phyloP scores from a whole-genome alignment of 2,797 vertebrate species.

The Pangasius macronema region DNA sequence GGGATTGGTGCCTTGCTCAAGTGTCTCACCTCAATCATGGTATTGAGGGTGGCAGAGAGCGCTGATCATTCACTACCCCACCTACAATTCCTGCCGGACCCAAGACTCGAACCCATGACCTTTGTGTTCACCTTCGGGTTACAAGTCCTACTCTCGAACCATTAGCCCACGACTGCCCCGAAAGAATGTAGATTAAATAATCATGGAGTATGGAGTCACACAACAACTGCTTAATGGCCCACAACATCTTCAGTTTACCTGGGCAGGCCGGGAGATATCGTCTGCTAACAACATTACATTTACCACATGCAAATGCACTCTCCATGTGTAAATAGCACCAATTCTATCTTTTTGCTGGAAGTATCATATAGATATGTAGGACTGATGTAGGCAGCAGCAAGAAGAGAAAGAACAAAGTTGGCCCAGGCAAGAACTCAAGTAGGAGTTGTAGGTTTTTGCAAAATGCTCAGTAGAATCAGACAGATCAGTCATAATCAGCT shows the following conservation, averaged over 20 bases:
- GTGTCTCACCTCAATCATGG: too few relatives aligned
- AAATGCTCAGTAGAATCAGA: neutral
- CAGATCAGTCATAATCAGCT: neutral
- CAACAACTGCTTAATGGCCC: neutral
- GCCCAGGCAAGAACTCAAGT: neutral
- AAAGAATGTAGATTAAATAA: neutral
- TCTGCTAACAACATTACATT: neutral
- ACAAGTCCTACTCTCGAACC: too few relatives aligned
- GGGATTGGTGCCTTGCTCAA: too few relatives aligned
- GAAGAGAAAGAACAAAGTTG: neutral
- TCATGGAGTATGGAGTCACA: neutral
- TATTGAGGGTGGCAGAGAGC: too few relatives aligned
- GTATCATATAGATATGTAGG: neutral
- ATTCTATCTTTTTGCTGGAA: neutral
- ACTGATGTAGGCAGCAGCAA: neutral
- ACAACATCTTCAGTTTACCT: neutral
- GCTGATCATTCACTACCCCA: too few relatives aligned
- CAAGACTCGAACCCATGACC: too few relatives aligned
- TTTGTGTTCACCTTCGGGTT: too few relatives aligned
- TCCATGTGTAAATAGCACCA: neutral
- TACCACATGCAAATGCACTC: neutral
- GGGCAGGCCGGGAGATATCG: neutral
- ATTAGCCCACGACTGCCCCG: too few relatives aligned
- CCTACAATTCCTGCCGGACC: too few relatives aligned
- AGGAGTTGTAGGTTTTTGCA: neutral